Evolutionary conservation across 2,888 invertebrate genomes (phyloP).

Genomic region (Odiellus spinosus): DNA sequence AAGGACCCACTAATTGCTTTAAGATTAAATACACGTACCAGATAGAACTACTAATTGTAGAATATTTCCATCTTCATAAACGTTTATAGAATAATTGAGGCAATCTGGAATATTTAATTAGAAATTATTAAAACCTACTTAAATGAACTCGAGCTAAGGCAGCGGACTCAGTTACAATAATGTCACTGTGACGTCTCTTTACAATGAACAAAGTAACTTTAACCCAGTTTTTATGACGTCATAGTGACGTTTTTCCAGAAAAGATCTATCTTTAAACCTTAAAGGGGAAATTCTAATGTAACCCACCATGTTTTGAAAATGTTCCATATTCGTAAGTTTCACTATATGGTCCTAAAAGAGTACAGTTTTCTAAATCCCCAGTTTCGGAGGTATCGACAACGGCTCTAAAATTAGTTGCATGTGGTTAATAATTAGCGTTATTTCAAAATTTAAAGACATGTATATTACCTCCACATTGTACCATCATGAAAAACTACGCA

Average conservation of each 20-base stretch:
- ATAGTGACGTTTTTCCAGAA: too few relatives aligned
- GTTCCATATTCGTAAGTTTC: constrained; percentile 58
- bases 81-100: constrained; percentile 75
- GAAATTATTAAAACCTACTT: too few relatives aligned
- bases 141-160: background rate
- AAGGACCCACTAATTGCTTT: too few relatives aligned
- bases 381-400: constrained; percentile 66
- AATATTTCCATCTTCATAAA: constrained; percentile 74
- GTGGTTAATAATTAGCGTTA: background rate
- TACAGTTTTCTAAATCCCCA: constrained; percentile 62
- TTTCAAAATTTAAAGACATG: background rate
- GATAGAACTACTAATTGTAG: constrained; percentile 87
- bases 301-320: constrained; percentile 40
- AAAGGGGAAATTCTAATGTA: background rate
- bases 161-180: background rate
- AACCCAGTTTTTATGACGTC: too few relatives aligned
- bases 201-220: too few relatives aligned
- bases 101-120: constrained; percentile 49
- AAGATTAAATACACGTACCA: too few relatives aligned
- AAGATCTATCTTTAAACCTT: background rate
- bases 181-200: background rate
- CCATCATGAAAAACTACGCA: constrained; percentile 88
- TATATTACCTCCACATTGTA: constrained; percentile 55
- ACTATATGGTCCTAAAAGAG: constrained; percentile 63
- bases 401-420: constrained; percentile 37